Conservation (phyloP, 1,140 invertebrate species). For the Cephus cinctus region DNA sequence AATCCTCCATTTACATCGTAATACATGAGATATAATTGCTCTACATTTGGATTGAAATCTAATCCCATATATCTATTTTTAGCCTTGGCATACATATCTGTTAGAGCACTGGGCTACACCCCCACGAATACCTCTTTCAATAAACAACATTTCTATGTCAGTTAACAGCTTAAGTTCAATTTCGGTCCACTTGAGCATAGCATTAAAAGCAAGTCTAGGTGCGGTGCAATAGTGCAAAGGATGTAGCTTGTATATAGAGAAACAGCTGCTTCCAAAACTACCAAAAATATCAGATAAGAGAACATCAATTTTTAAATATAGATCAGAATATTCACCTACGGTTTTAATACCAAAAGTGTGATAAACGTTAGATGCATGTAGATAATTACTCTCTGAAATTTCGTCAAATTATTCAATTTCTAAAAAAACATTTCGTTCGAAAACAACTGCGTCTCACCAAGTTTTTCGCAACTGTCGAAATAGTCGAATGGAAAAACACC, state of each 20-base stretch:
- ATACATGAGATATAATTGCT: neutral
- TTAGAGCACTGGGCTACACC: too few relatives aligned
- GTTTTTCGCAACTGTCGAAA: neutral
- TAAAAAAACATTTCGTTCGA: neutral
- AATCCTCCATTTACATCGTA: conserved; percentile 7
- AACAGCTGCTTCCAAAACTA: neutral
- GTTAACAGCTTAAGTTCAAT: neutral
- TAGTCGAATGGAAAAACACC: neutral
- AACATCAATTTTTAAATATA: neutral
- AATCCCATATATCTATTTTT: too few relatives aligned
- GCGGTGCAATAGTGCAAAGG: neutral
- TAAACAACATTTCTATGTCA: neutral
- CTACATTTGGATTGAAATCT: neutral
- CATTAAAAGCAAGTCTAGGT: neutral
- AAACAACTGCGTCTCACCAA: neutral
- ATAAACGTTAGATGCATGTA: neutral
- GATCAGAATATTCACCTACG: neutral
- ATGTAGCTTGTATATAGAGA: neutral
- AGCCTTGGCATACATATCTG: too few relatives aligned
- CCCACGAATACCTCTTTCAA: too few relatives aligned
- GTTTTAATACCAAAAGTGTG: neutral
- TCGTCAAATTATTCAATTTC: too few relatives aligned
- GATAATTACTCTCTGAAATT: neutral
- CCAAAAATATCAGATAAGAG: neutral
- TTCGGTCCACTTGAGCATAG: neutral